phyloP scores from a whole-genome alignment of 2,113 vertebrate species.

The Oenanthe melanoleuca region DNA sequence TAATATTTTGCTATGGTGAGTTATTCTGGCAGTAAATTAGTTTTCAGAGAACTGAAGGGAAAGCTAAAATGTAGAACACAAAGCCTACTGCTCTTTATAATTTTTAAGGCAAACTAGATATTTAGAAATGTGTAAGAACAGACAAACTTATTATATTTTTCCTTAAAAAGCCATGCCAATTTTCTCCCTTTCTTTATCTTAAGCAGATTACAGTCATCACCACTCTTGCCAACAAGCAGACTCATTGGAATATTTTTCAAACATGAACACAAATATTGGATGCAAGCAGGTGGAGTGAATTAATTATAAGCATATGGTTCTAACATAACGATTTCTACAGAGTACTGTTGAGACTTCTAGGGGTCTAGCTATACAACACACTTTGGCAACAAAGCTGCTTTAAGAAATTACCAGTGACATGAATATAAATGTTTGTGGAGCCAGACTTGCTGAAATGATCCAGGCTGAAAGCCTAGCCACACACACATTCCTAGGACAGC shows the following conservation, averaged over 20 bases:
- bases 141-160: background rate
- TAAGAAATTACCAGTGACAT: background rate
- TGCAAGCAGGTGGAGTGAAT: conserved; percentile 43
- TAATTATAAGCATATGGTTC: conserved; percentile 43
- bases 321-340: background rate
- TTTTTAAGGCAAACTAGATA: background rate
- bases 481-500: background rate
- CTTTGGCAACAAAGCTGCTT: background rate
- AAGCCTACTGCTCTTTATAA: background rate
- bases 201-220: background rate
- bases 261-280: conserved; percentile 39
- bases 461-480: background rate
- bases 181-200: background rate
- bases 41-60: background rate
- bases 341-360: background rate
- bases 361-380: background rate
- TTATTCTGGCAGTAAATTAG: background rate
- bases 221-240: conserved; percentile 27
- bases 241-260: conserved; percentile 35
- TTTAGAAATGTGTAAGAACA: background rate
- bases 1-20: conserved; percentile 21
- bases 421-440: background rate
- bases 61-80: background rate
- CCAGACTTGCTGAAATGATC: background rate
- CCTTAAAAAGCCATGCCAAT: background rate